A percentile compares a stretch with the other conserved stretches of the same genome.
phyloP scores from a whole-genome alignment of 2,113 vertebrate genomes.

The Perccottus glenii region DNA sequence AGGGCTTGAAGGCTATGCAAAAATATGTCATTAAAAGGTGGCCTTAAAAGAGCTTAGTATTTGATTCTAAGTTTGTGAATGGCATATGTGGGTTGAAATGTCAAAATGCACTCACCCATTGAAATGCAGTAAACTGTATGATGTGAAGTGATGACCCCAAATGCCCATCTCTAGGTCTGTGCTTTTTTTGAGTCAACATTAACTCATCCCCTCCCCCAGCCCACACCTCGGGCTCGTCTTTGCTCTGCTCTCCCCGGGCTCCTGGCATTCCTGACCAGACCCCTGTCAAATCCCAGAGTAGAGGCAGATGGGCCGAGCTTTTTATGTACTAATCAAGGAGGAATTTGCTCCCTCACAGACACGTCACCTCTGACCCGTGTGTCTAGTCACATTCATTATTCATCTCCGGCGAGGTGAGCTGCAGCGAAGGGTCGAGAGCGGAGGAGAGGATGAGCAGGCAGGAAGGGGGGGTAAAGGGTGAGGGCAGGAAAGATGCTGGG shows the following conservation, averaged over 20 bases:
- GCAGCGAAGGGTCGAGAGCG: conserved; percentile 60
- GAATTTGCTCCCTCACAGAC: conserved; percentile 82
- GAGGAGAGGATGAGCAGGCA: conserved; percentile 49
- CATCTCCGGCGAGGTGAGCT: conserved; percentile 75
- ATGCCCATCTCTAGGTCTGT: conserved; percentile 54
- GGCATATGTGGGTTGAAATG: conserved; percentile 7
- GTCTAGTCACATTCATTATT: conserved; percentile 82
- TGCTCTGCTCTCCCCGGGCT: conserved; percentile 47
- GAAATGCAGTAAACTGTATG: conserved; percentile 19
- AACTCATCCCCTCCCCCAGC: conserved; percentile 4
- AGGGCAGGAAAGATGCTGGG: conserved; percentile 34
- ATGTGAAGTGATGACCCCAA: conserved; percentile 56
- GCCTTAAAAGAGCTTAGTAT: too few relatives aligned
- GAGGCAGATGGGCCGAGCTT: conserved; percentile 78
- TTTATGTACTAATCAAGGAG: conserved; percentile 83
- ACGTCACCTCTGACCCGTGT: conserved; percentile 76
- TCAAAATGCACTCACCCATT: conserved; percentile 26
- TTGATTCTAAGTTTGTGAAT: too few relatives aligned
- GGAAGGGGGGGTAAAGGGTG: conserved; percentile 26
- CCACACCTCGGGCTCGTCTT: conserved; percentile 18
- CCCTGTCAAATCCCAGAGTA: conserved; percentile 70
- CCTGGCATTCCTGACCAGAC: conserved; percentile 66
- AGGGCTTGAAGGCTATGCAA: too few relatives aligned
- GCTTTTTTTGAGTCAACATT: conserved; percentile 32
- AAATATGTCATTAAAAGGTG: too few relatives aligned